Percentiles rank a stretch among this genome's conserved stretches.
Conservation (phyloP, 2,888 invertebrate species). For the Cremastinae sp. region DNA sequence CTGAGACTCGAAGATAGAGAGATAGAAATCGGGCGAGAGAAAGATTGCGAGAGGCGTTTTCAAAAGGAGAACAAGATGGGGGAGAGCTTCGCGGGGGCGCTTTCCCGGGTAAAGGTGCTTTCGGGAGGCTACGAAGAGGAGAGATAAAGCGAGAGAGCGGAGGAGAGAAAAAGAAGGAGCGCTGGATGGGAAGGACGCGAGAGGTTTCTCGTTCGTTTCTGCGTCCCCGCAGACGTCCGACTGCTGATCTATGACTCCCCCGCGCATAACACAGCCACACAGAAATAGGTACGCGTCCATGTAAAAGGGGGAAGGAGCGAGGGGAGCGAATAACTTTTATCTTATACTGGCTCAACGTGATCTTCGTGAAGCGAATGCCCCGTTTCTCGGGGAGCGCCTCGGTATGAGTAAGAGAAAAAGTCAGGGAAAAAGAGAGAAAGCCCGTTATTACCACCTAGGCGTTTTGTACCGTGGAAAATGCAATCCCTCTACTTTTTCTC, state of each 20-base stretch:
- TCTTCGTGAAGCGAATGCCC: conserved; percentile 66
- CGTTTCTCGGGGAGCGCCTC: conserved; percentile 22
- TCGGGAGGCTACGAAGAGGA: conserved; percentile 61
- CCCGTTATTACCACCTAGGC: conserved; percentile 64
- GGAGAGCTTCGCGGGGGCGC: conserved; percentile 50
- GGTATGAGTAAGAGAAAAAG: conserved; percentile 28
- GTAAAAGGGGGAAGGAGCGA: background rate
- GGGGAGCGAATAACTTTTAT: conserved; percentile 78
- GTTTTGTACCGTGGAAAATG: conserved; percentile 65
- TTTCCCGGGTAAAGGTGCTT: conserved; percentile 42
- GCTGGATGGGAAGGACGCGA: conserved; percentile 60
- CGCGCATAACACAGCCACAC: conserved; percentile 74
- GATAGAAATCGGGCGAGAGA: conserved; percentile 70
- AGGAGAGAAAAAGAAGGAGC: conserved; percentile 63
- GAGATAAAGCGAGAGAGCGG: conserved; percentile 71
- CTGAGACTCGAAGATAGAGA: conserved; percentile 73
- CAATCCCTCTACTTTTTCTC: conserved; percentile 50
- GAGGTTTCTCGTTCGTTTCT: conserved; percentile 67
- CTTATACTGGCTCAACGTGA: conserved; percentile 71
- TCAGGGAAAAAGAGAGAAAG: conserved; percentile 39
- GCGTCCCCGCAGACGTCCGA: conserved; percentile 79
- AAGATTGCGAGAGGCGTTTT: conserved; percentile 61
- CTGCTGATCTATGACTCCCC: conserved; percentile 79
- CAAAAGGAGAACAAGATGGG: conserved; percentile 60
- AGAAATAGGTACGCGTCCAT: background rate